Evolutionary conservation across 2,888 invertebrate species (phyloP).

Genomic region (Deroplatys truncata): DNA sequence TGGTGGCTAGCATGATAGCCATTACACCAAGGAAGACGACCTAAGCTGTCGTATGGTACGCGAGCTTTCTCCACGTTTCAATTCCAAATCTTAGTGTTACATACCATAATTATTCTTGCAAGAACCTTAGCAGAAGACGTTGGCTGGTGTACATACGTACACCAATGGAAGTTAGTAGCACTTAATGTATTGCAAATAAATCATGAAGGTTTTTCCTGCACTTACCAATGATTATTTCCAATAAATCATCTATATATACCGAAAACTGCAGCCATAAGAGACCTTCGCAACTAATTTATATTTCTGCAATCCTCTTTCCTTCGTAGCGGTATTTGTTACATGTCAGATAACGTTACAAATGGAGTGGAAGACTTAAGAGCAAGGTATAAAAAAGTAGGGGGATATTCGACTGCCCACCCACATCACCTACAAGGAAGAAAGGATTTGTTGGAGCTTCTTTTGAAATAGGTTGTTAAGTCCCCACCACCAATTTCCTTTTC

Average conservation of each 20-base stretch:
- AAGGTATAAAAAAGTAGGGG: neutral
- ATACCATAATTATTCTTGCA: too few species aligned
- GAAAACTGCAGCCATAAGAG: neutral
- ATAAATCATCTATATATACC: neutral
- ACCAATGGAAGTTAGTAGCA: too few species aligned
- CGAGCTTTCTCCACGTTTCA: too few species aligned
- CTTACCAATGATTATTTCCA: neutral
- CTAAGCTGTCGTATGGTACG: too few species aligned
- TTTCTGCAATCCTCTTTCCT: neutral
- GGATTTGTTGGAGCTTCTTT: neutral
- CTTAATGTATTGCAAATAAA: neutral
- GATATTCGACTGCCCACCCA: neutral
- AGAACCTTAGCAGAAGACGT: neutral
- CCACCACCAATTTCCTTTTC: neutral
- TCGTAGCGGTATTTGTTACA: neutral
- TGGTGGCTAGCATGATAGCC: too few species aligned
- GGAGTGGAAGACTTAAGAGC: neutral
- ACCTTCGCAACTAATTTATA: neutral
- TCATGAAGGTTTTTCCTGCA: neutral
- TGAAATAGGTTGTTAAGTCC: neutral
- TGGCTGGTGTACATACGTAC: neutral
- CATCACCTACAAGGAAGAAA: neutral
- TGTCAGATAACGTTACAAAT: neutral
- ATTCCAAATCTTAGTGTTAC: too few species aligned
- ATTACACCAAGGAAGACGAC: too few species aligned